A percentile compares a stretch with the other conserved stretches of the same genome.
Conservation (phyloP, 1,140 invertebrate species). For the Drosophila ambigua region DNA sequence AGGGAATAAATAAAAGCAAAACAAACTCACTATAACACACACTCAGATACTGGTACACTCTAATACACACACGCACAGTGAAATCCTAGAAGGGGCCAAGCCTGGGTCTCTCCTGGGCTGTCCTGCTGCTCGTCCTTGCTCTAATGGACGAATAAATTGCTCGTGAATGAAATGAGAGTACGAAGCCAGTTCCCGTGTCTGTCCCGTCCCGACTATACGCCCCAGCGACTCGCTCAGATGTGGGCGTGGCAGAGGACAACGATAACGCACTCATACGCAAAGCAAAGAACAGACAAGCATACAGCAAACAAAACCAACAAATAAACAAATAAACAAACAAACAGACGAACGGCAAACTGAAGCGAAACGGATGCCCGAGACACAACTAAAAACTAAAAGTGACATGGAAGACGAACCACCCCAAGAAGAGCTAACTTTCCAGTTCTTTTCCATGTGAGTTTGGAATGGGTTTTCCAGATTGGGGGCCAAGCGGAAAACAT, state of each 20-base stretch:
- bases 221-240: conserved; percentile 31
- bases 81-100: conserved; percentile 76
- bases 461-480: conserved; percentile 16
- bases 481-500: conserved; percentile 73
- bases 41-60: conserved; percentile 14
- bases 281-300: conserved; percentile 67
- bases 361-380: conserved; percentile 71
- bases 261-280: conserved; percentile 75
- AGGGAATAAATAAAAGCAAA: conserved; percentile 78
- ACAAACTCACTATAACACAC: conserved; percentile 54
- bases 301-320: conserved; percentile 50
- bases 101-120: conserved; percentile 51
- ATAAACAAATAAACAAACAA: conserved; percentile 56
- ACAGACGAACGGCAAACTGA: conserved; percentile 39
- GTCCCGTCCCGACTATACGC: background rate
- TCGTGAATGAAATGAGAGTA: conserved; percentile 82
- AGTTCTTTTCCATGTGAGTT: conserved; percentile 18
- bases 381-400: conserved; percentile 77
- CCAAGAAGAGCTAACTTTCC: conserved; percentile 28
- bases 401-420: conserved; percentile 44
- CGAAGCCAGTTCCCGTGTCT: conserved; percentile 39
- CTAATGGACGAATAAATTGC: conserved; percentile 82
- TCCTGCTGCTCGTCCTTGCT: conserved; percentile 59
- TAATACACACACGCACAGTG: conserved; percentile 44
- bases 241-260: conserved; percentile 66